phyloP scores from a whole-genome alignment of 2,113 vertebrate genomes.

The Felis chaus region DNA sequence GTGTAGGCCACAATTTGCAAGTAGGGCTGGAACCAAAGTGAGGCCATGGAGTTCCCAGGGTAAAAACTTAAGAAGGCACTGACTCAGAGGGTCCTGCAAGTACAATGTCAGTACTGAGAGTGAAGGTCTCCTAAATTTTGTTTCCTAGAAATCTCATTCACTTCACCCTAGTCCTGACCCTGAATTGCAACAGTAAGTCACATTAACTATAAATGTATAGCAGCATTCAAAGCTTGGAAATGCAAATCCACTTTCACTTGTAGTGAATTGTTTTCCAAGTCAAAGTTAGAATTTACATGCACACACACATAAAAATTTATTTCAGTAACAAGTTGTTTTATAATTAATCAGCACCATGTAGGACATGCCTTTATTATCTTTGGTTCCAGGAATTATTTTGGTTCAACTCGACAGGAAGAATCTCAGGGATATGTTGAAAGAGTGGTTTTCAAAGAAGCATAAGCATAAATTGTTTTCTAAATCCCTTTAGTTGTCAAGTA shows the following conservation, averaged over 20 bases:
- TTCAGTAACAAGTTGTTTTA: not conserved
- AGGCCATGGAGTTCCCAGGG: not conserved
- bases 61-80: not conserved
- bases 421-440: not conserved
- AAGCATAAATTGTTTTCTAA: not conserved
- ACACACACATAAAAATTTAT: not conserved
- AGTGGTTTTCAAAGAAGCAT: not conserved
- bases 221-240: not conserved
- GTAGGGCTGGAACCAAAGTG: not conserved
- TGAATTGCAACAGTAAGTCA: not conserved
- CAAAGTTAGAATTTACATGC: not conserved
- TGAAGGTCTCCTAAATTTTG: not conserved
- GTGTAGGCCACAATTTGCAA: not conserved
- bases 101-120: not conserved
- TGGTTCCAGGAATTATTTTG: not conserved
- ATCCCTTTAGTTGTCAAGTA: not conserved
- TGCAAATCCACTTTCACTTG: not conserved
- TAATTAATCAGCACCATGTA: not conserved
- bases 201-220: not conserved
- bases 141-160: not conserved
- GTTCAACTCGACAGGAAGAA: constrained; percentile 3
- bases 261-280: not conserved
- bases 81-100: not conserved
- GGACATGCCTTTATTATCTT: not conserved
- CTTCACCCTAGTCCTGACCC: not conserved